phyloP scores from a whole-genome alignment of 2,888 invertebrate species.

The Alentia gelatinosa region DNA sequence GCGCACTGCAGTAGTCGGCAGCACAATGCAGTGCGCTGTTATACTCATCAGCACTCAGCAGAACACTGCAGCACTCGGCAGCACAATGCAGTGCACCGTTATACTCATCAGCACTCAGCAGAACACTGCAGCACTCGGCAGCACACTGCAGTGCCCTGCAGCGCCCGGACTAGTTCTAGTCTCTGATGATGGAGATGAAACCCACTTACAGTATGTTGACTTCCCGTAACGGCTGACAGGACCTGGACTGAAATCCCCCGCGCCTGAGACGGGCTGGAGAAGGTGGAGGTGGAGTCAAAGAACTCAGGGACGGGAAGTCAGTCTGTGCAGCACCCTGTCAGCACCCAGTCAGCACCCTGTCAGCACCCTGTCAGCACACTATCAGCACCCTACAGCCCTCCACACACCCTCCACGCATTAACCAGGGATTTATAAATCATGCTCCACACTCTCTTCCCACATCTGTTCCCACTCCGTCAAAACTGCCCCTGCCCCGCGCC shows the following conservation, averaged over 20 bases:
- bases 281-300: no score
- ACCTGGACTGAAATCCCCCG: no score
- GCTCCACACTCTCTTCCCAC: not conserved
- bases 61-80: no score
- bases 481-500: not conserved
- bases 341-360: no score
- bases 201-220: no score
- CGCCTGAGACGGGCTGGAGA: no score
- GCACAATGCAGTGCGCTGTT: not conserved
- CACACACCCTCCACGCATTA: not conserved
- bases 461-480: slow-evolving; percentile 25
- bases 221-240: no score
- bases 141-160: not conserved
- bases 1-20: not conserved
- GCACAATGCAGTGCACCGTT: not conserved
- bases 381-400: not conserved
- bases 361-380: not conserved
- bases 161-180: no score
- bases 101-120: not conserved
- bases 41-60: not conserved
- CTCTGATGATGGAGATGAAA: no score
- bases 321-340: no score
- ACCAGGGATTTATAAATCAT: slow-evolving; percentile 23
- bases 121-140: no score
- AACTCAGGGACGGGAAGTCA: no score